Conservation (phyloP, 2,113 vertebrate species). For the Tapirus terrestris region DNA sequence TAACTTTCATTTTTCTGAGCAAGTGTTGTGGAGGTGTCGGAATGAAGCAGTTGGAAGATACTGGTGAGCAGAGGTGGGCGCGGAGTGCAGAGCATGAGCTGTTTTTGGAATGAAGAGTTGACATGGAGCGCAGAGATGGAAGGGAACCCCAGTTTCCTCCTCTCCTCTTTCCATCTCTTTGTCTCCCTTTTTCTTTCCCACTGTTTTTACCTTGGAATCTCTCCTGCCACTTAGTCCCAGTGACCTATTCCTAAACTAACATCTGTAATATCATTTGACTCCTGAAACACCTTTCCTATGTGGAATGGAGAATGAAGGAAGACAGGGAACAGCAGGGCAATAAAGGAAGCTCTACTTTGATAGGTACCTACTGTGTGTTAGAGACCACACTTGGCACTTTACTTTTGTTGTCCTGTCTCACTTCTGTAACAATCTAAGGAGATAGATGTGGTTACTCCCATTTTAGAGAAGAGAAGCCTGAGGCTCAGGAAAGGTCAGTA, state of each 20-base stretch:
- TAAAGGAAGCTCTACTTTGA: background rate
- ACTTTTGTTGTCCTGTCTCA: background rate
- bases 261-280: background rate
- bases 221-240: background rate
- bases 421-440: background rate
- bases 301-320: background rate
- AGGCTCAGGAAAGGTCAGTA: background rate
- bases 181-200: background rate
- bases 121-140: rapidly evolving
- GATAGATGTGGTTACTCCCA: background rate
- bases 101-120: background rate
- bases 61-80: background rate
- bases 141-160: background rate
- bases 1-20: background rate
- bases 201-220: background rate
- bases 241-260: background rate
- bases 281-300: background rate
- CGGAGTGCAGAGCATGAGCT: no score
- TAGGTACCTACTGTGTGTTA: background rate
- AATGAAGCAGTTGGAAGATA: background rate
- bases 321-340: no score
- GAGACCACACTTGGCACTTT: background rate
- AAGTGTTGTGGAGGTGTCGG: background rate
- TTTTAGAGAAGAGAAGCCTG: background rate
- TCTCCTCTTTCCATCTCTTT: background rate